phyloP scores from a whole-genome alignment of 35 echinoderm and acorn worm species.

The Heliocidaris tuberculata region DNA sequence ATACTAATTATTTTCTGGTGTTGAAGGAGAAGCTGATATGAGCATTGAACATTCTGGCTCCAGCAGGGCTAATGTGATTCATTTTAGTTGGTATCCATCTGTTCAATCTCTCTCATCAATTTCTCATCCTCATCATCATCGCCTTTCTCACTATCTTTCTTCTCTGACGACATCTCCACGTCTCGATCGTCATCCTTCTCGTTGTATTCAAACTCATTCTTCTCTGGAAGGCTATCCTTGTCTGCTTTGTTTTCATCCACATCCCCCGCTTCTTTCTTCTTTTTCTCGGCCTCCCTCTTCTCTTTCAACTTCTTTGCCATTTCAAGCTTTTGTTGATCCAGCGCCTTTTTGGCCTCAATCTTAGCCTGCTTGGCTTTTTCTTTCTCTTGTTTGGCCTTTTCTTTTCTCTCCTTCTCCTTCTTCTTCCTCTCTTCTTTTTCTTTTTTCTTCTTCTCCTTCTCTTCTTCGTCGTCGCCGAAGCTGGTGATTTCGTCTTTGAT shows the following conservation, averaged over 20 bases:
- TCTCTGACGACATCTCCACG: slow-evolving; percentile 30
- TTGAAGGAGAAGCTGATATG: too few species aligned
- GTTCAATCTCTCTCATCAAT: slow-evolving; percentile 30
- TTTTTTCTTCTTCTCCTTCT: slow-evolving; percentile 84
- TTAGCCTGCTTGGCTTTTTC: slow-evolving; percentile 58
- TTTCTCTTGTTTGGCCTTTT: slow-evolving; percentile 74
- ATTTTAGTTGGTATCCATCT: slow-evolving; percentile 29
- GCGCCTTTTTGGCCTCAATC: slow-evolving; percentile 15
- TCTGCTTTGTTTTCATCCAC: slow-evolving; percentile 58
- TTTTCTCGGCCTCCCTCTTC: slow-evolving; percentile 46
- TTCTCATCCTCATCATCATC: slow-evolving; percentile 59
- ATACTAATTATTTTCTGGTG: too few species aligned
- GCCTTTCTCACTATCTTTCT: slow-evolving; percentile 60
- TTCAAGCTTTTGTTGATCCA: slow-evolving; percentile 49
- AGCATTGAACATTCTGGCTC: too few species aligned
- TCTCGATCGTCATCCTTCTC: slow-evolving; percentile 52
- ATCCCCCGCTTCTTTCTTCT: slow-evolving; percentile 56
- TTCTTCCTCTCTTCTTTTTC: slow-evolving; percentile 83
- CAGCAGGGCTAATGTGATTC: too few species aligned
- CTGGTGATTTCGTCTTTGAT: slow-evolving; percentile 90
- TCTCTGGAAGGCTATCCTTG: slow-evolving; percentile 77
- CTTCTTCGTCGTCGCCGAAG: slow-evolving; percentile 92
- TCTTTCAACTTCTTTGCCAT: slow-evolving; percentile 73
- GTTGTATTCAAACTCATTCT: slow-evolving; percentile 73
- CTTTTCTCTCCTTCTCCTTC: slow-evolving; percentile 74